Evolutionary conservation across 1,140 invertebrate genomes (phyloP), one percentile per base, ranked within the genome.

Genomic region (Drosophila kohkoa): DNA sequence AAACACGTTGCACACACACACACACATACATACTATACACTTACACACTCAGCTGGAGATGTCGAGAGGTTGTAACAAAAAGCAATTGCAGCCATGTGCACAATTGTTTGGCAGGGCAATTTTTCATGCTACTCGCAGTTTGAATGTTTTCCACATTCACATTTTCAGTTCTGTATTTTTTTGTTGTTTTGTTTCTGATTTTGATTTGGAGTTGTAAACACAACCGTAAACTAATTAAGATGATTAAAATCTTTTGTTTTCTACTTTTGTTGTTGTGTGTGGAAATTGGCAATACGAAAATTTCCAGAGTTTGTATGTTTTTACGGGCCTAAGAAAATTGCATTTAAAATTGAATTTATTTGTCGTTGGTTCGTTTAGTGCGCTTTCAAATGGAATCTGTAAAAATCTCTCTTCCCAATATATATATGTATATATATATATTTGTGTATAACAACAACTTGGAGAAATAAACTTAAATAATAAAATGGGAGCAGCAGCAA

Each of bases 221-320:
- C 46, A 81, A 68, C 43, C 77, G 74, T 89, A 85, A 89, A 89
- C 85, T 89, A 89, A 89, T 89, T 89, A 89, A 89, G 67, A 81
- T 89, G 81, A 89, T 85, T 85, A 81, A 89, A 89, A 83, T 85
- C 81, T 83, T 64, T 76, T 81, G 63, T 76, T 58, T 60, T 20
- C 46, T 20, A 25, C 20, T 25, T 25, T 30, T 69, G 10, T 4
- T 32, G 8, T 38, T 20, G 38, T n/a, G 3, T 20, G 10, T 46
- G 15, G 15, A 45, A 74, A 74, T 74, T 74, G 54, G 41, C 35
- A 60, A 68, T 55, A 48, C 13, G 57, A 57, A 20, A 60, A 30
- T 1, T 60, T 28, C 25, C 46, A 13, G 30, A 43, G 41, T 38
- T 38, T 38, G 20, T 25, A 3, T 25, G 20, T 25, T 25, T 25